phyloP scores from a whole-genome alignment of 2,113 vertebrate species.

The Ancistrus triradiatus region DNA sequence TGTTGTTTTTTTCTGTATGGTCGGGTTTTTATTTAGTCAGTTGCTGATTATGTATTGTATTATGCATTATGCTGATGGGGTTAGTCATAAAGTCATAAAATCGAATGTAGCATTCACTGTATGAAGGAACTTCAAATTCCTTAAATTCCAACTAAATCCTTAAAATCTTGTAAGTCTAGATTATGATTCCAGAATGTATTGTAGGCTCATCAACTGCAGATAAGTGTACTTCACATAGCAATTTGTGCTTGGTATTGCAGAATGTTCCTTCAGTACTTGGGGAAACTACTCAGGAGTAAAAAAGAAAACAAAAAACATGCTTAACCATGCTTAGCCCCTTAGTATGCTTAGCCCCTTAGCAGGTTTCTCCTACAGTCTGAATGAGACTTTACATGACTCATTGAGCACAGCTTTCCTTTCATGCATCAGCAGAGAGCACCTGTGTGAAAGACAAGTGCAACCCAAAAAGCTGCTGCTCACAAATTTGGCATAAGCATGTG shows the following conservation, averaged over 20 bases:
- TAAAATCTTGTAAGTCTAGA: background rate
- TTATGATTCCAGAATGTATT: background rate
- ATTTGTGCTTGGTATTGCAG: background rate
- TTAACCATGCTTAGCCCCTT: no score
- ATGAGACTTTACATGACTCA: slow-evolving; percentile 14
- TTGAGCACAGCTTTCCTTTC: slow-evolving; percentile 9
- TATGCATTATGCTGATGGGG: no score
- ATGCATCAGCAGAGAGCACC: slow-evolving; percentile 9
- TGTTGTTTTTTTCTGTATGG: slow-evolving; percentile 82
- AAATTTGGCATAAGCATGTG: no score
- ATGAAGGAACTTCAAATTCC: slow-evolving; percentile 41
- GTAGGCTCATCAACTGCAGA: background rate
- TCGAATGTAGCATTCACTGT: no score
- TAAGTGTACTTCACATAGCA: background rate
- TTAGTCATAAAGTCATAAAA: no score
- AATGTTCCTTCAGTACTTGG: no score
- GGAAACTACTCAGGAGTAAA: background rate
- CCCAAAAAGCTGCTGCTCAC: background rate
- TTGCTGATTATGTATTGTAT: no score
- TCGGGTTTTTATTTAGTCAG: no score
- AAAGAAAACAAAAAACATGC: background rate
- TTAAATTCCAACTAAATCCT: background rate
- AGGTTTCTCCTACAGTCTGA: slow-evolving; percentile 7
- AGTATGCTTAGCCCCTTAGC: no score
- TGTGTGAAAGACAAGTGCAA: background rate